phyloP scores from a whole-genome alignment of 2,113 vertebrate species.

The Mormoops blainvillei region DNA sequence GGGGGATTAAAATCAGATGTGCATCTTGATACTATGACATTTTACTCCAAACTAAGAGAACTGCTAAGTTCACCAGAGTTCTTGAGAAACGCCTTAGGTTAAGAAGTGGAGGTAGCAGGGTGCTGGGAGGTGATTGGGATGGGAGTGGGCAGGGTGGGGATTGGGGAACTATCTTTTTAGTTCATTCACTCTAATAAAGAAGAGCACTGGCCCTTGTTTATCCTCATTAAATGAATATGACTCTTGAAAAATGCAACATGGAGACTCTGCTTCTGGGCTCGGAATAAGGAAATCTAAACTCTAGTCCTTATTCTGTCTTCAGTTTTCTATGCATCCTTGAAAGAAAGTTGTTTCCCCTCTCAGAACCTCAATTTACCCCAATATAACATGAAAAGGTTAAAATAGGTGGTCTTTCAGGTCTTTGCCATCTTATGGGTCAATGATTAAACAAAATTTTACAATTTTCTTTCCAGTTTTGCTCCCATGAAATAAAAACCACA shows the following conservation, averaged over 20 bases:
- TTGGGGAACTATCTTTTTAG: background rate
- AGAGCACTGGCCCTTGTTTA: background rate
- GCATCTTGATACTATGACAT: background rate
- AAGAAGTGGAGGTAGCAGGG: background rate
- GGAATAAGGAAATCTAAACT: background rate
- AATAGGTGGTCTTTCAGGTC: background rate
- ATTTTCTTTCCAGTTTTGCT: background rate
- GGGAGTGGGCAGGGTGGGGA: rapidly evolving
- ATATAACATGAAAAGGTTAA: background rate
- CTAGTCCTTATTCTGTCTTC: background rate
- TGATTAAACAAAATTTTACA: background rate
- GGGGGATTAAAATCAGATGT: slow-evolving; percentile 12
- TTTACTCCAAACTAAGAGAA: background rate
- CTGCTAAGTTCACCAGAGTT: background rate
- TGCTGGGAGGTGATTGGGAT: background rate
- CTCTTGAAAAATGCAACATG: background rate
- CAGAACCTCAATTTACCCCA: background rate
- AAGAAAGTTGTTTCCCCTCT: background rate
- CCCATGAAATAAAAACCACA: background rate
- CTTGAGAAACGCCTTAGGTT: background rate
- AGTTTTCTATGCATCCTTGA: background rate
- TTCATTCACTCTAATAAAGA: background rate
- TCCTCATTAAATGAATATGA: background rate
- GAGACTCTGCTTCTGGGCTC: background rate
- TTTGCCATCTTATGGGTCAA: background rate